Base-by-base conservation (phyloP, 2,888 invertebrate genomes). In the Thyatira batis region DNA sequence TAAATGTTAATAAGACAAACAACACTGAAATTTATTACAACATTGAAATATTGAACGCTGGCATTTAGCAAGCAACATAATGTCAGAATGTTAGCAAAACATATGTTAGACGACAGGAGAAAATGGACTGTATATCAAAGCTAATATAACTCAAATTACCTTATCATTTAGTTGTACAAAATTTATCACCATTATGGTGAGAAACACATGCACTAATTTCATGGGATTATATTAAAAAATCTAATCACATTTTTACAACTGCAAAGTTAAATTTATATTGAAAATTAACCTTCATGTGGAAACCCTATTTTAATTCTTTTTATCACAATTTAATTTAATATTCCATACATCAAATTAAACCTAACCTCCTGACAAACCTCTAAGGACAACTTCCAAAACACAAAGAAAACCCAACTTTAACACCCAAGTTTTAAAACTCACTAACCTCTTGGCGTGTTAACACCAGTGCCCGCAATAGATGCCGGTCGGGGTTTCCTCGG, bases 391-490 rank as follows among this genome's bases (percentile, higher is more conserved):
- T 23, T 23, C 23, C 9, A 50, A 54, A 11, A 28, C 25, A 33
- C n/a, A 33, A 50, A 9, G 1, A 11, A 50, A 39, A 39, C 1
- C 8, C 13, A 43, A 49, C 50, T 6, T 45, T 20, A 49, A 56
- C 46, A 45, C 48, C 54, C 20, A 52, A 50, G 50, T 50, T 43
- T 44, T 55, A 50, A 52, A 49, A 48, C 53, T 55, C 45, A 46
- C 48, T 74, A 71, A 90, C 91, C 91, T 84, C 85, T 78, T 8
- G 92, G 92, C 60, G 92, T 92, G 65, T 95, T 94, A 76, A 97
- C 95, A 65, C 96, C 97, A 53, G 97, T 97, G 78, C 96, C 96
- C 69, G 94, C 75, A 95, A 97, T 85, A 94, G 95, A 82, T 94
- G 94, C 71, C 92, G 76, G 93, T 89, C 77, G 92, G 73, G 95